Base-by-base conservation (phyloP, 2,888 invertebrate genomes). In the Nesidiocoris tenuis region DNA sequence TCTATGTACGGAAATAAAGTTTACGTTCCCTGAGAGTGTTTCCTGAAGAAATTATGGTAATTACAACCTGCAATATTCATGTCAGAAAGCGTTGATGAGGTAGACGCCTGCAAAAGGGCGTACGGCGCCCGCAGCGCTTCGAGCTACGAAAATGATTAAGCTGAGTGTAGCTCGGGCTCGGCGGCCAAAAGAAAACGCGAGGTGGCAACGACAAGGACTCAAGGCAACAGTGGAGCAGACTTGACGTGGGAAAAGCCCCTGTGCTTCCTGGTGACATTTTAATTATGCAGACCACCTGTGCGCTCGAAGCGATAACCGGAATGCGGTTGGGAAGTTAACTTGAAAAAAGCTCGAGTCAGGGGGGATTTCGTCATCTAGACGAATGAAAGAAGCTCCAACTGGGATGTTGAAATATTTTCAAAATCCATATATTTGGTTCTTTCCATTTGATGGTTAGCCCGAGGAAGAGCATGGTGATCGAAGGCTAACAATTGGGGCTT, bases 241-340 rank as follows among this genome's bases (percentile, higher is more conserved):
- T 39, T 39, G 39, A 39, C 39, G 39, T 39, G 39, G 12, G 12
- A 12, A 39, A 39, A 39, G 39, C 39, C 39, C 39, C 12, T 12
- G 39, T 39, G 39, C 39, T 12, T 39, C 39, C 39, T 39, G 70
- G 57, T 70, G 70, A 70, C 70, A 70, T 70, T 59, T 59, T 70
- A 70, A 70, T 70, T 70, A 70, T 70, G 70, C 59, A 57, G 59
- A 56, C 70, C 70, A 70, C 70, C 70, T 70, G 70, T 70, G 70
- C 70, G 39, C 39, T 12, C 39, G 39, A 39, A 12, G 12, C 39
- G 39, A 39, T 39, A 39, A 39, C 39, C 39, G 39, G 39, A 39
- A 39, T 39, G 39, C 39, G 39, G 39, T 7, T 12, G 39, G 39
- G 39, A 39, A 39, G 39, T 39, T 39, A n/a, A n/a, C n/a, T n/a